These are phyloP conservation scores for Heliocidaris tuberculata DNA, from an alignment of 35 echinoderm and acorn worm species.

Conservation along the genomic window DNA sequence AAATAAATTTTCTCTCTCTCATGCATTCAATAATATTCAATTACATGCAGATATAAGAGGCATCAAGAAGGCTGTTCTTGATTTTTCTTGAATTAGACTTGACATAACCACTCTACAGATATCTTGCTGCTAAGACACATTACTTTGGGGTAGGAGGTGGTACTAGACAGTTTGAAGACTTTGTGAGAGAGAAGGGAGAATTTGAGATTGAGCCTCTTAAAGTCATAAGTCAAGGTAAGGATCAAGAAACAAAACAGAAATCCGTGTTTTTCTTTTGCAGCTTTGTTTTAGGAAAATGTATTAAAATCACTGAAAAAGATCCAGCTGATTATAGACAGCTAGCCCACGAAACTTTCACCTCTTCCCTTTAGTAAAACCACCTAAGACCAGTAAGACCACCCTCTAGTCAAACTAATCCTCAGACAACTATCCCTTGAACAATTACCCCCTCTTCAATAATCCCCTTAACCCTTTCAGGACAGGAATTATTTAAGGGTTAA, in stretches of 20 bases:
- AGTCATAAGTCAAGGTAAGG: conserved; percentile 70
- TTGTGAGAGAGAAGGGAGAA: conserved; percentile 58
- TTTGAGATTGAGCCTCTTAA: conserved; percentile 68
- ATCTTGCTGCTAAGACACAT: conserved; percentile 92
- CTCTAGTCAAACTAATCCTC: too few relatives aligned
- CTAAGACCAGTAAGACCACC: too few relatives aligned
- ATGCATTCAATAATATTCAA: too few relatives aligned
- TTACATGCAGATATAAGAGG: too few relatives aligned
- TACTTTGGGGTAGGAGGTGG: conserved; percentile 99
- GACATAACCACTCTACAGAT: conserved; percentile 40
- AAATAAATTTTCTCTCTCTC: too few relatives aligned
- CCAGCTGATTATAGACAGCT: background rate
- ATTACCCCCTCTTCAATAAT: too few relatives aligned
- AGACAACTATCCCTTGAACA: too few relatives aligned
- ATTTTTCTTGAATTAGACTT: background rate
- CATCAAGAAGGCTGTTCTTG: too few relatives aligned
- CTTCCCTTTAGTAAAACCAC: background rate
- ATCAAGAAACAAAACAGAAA: too few relatives aligned
- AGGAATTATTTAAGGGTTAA: too few relatives aligned
- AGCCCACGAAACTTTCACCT: background rate
- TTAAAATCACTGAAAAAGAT: background rate
- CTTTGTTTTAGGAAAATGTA: background rate
- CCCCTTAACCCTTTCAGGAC: too few relatives aligned
- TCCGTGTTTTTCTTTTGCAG: background rate
- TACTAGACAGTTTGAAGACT: conserved; percentile 87